Conservation (phyloP, 2,888 invertebrate genomes). For the Cybosia mesomella region DNA sequence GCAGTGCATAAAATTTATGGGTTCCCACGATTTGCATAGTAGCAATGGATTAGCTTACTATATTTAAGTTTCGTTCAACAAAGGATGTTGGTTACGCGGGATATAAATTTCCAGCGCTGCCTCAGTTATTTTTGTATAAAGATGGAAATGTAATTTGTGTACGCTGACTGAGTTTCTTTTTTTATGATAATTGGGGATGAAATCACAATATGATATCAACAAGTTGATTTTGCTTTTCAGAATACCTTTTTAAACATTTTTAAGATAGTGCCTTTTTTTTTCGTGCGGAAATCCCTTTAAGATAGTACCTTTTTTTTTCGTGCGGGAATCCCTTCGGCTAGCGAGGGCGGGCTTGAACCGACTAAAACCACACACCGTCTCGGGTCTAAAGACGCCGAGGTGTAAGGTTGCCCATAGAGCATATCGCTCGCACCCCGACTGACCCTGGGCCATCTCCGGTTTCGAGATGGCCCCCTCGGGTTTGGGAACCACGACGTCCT, state of each 20-base stretch:
- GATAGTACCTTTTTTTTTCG: too few species aligned
- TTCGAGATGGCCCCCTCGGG: too few species aligned
- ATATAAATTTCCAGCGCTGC: conserved; percentile 15
- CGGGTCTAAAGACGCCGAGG: too few species aligned
- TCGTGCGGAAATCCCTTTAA: too few species aligned
- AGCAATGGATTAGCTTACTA: conserved; percentile 4
- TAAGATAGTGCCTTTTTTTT: too few species aligned
- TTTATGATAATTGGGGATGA: conserved; percentile 16
- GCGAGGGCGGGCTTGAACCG: too few species aligned
- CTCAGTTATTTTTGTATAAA: conserved; percentile 15
- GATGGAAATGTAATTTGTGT: conserved; percentile 15
- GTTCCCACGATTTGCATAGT: conserved; percentile 17
- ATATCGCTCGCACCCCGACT: too few species aligned
- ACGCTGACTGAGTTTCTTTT: conserved; percentile 1
- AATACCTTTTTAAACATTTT: not conserved
- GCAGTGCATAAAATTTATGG: conserved; percentile 21
- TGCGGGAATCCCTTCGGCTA: too few species aligned
- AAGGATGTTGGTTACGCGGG: conserved; percentile 8
- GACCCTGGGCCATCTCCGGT: too few species aligned
- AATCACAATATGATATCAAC: conserved; percentile 3
- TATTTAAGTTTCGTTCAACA: conserved; percentile 18
- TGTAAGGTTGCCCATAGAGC: too few species aligned
- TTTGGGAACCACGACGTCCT: too few species aligned
- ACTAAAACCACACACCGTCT: too few species aligned
- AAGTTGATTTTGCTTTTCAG: not conserved